Base-by-base conservation (phyloP, 1,140 invertebrate genomes). In the Tetraneura akinire region DNA sequence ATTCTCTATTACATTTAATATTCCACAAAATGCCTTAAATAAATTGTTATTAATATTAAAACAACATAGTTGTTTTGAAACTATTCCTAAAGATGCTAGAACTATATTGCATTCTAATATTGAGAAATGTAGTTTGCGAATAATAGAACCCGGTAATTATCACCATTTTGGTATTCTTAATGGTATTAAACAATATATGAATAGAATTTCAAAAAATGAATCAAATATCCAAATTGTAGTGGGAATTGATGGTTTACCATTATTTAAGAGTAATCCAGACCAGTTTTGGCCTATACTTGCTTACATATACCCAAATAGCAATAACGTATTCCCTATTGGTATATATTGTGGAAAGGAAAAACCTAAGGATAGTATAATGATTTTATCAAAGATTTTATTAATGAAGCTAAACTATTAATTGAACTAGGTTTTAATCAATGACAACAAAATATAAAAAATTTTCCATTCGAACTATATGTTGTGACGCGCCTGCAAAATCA, bases 301-400 rank as follows among this genome's bases (percentile, higher is more conserved):
- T n/a, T n/a, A n/a, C n/a, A n/a, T n/a, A n/a, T n/a, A n/a, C n/a
- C n/a, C n/a, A n/a, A n/a, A n/a, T n/a, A n/a, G n/a, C n/a, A n/a
- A n/a, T n/a, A n/a, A n/a, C n/a, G n/a, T n/a, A n/a, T n/a, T n/a
- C n/a, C n/a, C n/a, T n/a, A n/a, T n/a, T n/a, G n/a, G n/a, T n/a
- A n/a, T n/a, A n/a, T n/a, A n/a, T n/a, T n/a, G n/a, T n/a, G n/a
- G n/a, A n/a, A n/a, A n/a, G n/a, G n/a, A n/a, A n/a, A n/a, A n/a
- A n/a, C n/a, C n/a, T n/a, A n/a, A n/a, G n/a, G n/a, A 81, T 9
- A 71, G 32, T 29, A 83, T 16, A 81, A 80, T 42, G 53, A 80
- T 9, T 83, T 81, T 66, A 57, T 84, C 13, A 45, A 23, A 14
- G 47, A 74, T 29, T 83, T 83, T 81, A 23, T 83, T 11, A 26